These are phyloP conservation scores for Hemithea aestivaria DNA, from an alignment of 2,888 invertebrate species.

Conservation along the genomic window DNA sequence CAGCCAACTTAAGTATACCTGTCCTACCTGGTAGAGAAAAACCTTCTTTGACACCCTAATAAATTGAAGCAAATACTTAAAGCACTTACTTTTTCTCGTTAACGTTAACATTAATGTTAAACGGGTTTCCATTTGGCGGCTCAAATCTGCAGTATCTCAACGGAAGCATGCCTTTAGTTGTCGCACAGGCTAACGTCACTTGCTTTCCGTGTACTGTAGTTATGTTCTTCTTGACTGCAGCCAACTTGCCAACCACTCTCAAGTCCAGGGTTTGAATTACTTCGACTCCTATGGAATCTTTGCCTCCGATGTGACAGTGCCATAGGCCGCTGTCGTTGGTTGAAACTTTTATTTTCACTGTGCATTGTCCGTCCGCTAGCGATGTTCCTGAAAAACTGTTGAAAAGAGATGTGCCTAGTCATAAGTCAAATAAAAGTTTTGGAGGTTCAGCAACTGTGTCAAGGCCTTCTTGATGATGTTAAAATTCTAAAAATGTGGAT, in stretches of 20 bases:
- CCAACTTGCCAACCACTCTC: constrained; percentile 53
- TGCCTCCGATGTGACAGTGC: constrained; percentile 69
- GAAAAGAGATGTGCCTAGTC: not conserved
- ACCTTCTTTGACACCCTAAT: no score
- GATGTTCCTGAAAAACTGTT: constrained; percentile 58
- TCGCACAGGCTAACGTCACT: constrained; percentile 58
- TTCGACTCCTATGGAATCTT: constrained; percentile 45
- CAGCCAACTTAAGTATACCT: no score
- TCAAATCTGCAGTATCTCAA: constrained; percentile 73
- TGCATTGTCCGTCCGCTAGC: constrained; percentile 60
- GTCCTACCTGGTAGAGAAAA: no score
- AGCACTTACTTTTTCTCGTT: constrained; percentile 27
- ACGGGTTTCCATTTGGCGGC: constrained; percentile 62
- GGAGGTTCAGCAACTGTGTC: no score
- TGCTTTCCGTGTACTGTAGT: constrained; percentile 47
- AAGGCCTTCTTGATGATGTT: no score
- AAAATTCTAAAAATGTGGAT: no score
- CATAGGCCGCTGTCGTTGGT: constrained; percentile 59
- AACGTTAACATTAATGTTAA: constrained; percentile 61
- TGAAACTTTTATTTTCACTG: constrained; percentile 46
- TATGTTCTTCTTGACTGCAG: constrained; percentile 51
- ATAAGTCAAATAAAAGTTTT: no score
- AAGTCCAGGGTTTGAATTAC: constrained; percentile 50
- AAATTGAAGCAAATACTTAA: constrained; percentile 37
- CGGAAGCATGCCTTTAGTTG: constrained; percentile 50